Conservation (phyloP, 1,140 invertebrate species). For the Carposina sasakii region DNA sequence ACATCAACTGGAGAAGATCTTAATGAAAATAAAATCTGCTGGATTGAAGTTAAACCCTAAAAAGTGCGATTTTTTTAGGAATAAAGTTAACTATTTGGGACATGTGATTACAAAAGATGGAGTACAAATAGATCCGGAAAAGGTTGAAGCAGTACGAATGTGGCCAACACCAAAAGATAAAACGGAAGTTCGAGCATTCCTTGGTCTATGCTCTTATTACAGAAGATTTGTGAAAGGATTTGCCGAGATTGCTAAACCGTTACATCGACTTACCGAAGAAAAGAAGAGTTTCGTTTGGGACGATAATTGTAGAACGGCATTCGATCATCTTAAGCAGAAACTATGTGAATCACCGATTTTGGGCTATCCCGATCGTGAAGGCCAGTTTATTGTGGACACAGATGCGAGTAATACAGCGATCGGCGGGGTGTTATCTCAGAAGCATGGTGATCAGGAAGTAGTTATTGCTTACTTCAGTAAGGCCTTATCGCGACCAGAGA, state of each 20-base stretch:
- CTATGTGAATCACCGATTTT: background rate
- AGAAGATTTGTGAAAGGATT: conserved; percentile 58
- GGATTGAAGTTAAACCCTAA: conserved; percentile 33
- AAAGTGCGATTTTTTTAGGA: conserved; percentile 27
- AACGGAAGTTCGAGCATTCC: conserved; percentile 42
- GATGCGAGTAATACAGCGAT: background rate
- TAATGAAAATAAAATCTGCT: conserved; percentile 26
- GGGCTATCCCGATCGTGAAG: background rate
- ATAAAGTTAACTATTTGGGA: conserved; percentile 36
- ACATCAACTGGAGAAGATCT: conserved; percentile 23
- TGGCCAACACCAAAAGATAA: conserved; percentile 44
- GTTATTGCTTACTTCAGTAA: conserved; percentile 6
- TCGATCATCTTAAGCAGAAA: background rate
- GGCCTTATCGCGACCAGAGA: background rate
- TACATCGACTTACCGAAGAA: conserved; percentile 46
- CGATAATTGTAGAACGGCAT: conserved; percentile 12
- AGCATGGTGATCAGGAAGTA: background rate
- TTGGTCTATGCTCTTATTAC: conserved; percentile 59
- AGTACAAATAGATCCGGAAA: conserved; percentile 49
- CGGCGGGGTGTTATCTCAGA: conserved; percentile 2
- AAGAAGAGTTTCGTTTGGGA: conserved; percentile 26
- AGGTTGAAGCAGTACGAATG: conserved; percentile 55
- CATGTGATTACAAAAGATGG: conserved; percentile 42
- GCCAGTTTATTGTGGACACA: background rate
- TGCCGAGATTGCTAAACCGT: conserved; percentile 39